Percentiles rank a stretch among this genome's conserved stretches.
These are phyloP conservation scores for Anagrus nilaparvatae DNA, from an alignment of 1,140 invertebrate genomes.

Conservation along the genomic window DNA sequence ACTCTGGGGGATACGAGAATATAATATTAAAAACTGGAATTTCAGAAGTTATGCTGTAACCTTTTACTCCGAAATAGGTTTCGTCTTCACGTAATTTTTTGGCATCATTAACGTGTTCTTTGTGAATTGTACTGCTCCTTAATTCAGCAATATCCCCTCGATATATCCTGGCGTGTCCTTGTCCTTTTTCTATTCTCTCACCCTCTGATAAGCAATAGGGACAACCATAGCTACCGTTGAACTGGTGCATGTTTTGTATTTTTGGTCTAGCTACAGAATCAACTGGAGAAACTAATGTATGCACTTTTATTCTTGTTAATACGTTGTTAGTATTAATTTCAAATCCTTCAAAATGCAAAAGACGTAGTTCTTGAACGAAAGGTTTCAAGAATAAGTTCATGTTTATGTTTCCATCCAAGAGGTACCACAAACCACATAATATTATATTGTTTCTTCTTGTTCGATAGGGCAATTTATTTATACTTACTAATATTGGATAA, in stretches of 20 bases:
- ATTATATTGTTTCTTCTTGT: constrained; percentile 16
- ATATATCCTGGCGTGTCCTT: not conserved
- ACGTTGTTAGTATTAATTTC: not conserved
- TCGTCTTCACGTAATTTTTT: not conserved
- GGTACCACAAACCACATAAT: constrained; percentile 13
- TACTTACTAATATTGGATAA: constrained; percentile 11
- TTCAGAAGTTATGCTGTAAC: not conserved
- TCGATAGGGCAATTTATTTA: constrained; percentile 15
- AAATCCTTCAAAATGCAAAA: not conserved
- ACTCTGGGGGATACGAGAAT: not conserved
- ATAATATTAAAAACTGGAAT: not conserved
- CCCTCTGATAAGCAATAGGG: not conserved
- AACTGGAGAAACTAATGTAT: not conserved
- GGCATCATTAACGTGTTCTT: not conserved
- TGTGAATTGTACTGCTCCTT: not conserved
- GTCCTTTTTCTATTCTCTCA: not conserved
- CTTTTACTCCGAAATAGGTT: not conserved
- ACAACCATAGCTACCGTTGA: not conserved
- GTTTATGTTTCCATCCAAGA: not conserved
- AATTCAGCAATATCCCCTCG: not conserved
- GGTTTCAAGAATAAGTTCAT: not conserved
- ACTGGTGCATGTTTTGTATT: not conserved
- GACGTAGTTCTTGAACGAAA: not conserved
- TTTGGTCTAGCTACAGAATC: not conserved
- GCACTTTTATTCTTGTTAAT: not conserved